Conservation (phyloP, 2,113 vertebrate species). For the Sialia sialis region DNA sequence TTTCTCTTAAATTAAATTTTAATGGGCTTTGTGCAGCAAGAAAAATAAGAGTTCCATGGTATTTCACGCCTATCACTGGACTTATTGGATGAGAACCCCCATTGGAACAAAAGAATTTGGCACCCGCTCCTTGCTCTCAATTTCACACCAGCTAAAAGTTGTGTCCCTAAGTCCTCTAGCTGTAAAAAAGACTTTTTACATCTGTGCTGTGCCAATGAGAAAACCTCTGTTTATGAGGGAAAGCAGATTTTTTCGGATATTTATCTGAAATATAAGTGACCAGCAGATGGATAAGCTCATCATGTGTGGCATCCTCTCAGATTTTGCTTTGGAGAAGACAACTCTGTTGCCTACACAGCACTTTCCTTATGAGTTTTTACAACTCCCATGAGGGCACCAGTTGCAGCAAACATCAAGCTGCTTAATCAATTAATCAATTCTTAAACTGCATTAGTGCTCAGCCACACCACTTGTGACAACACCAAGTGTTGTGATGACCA, state of each 20-base stretch:
- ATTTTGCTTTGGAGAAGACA: neutral
- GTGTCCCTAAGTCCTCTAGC: no score
- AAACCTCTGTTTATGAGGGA: neutral
- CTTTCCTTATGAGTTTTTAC: neutral
- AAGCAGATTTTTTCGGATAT: neutral
- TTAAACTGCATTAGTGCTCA: no score
- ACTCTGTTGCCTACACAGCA: neutral
- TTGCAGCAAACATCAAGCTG: neutral
- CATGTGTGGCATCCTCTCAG: neutral
- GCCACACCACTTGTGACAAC: neutral
- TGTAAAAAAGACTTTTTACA: neutral
- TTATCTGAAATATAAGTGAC: neutral
- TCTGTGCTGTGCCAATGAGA: rapidly evolving
- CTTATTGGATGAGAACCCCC: neutral
- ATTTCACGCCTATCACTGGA: neutral
- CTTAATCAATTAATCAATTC: no score
- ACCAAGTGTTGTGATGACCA: neutral
- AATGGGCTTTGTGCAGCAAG: neutral
- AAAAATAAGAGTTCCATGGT: neutral
- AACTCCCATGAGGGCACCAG: neutral
- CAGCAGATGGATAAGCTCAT: neutral
- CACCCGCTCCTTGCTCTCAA: neutral
- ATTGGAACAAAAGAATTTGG: neutral
- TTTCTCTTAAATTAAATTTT: neutral
- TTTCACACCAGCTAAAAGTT: neutral